These are phyloP conservation scores for Drosophila anceps DNA, from an alignment of 2,888 invertebrate species.

Conservation along the genomic window DNA sequence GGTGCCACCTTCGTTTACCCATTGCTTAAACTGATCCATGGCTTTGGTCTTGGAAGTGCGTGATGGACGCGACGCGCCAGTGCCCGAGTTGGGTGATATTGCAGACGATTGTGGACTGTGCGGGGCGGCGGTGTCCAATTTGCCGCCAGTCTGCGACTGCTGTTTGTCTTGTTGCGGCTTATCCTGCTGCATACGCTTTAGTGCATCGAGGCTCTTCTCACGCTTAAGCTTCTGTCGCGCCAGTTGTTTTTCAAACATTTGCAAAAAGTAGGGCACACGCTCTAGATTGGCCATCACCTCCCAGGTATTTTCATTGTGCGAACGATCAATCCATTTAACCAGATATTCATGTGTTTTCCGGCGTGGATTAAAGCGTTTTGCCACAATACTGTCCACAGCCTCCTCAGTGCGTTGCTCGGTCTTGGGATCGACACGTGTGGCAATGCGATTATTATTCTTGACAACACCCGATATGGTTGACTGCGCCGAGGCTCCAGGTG, in stretches of 20 bases:
- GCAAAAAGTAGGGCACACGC: constrained; percentile 91
- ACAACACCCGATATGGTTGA: constrained; percentile 16
- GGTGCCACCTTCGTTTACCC: constrained; percentile 87
- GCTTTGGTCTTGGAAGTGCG: constrained; percentile 91
- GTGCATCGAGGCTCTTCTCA: constrained; percentile 70
- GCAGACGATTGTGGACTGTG: constrained; percentile 57
- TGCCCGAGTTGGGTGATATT: constrained; percentile 82
- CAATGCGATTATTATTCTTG: constrained; percentile 81
- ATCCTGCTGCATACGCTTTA: constrained; percentile 52
- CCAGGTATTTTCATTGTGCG: constrained; percentile 94
- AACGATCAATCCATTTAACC: constrained; percentile 94
- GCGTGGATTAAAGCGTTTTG: constrained; percentile 92
- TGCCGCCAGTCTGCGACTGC: constrained; percentile 10
- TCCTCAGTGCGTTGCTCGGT: constrained; percentile 87
- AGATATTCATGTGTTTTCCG: constrained; percentile 92
- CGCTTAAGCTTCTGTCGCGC: constrained; percentile 91
- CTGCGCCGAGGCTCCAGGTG: constrained; percentile 18
- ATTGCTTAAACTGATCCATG: constrained; percentile 93
- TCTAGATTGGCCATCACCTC: constrained; percentile 92
- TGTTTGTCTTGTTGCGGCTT: constrained; percentile 41
- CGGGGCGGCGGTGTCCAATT: constrained; percentile 57
- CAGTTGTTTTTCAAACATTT: constrained; percentile 92
- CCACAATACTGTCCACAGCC: constrained; percentile 93
- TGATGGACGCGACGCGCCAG: constrained; percentile 82
- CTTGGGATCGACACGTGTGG: constrained; percentile 72